Conservation (phyloP, 2,888 invertebrate species). For the Rhagophthalmus giganteus region DNA sequence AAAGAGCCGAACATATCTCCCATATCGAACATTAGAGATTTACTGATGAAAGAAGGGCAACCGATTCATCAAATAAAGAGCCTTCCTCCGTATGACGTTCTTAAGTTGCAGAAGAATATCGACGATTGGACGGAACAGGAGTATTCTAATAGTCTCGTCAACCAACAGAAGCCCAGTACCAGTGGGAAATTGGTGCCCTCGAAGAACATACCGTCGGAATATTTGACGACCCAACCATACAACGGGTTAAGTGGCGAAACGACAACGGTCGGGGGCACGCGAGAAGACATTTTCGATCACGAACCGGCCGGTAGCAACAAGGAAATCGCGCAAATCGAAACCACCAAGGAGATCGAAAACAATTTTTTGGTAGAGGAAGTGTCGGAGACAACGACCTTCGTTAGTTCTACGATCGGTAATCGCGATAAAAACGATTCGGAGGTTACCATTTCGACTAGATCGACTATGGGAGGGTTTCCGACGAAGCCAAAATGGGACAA, state of each 20-base stretch:
- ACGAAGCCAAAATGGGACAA: conserved; percentile 65
- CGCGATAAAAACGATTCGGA: neutral
- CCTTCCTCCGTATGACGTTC: conserved; percentile 70
- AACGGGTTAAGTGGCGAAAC: conserved; percentile 21
- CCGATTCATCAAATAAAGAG: conserved; percentile 49
- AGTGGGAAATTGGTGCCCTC: conserved; percentile 61
- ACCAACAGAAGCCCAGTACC: conserved; percentile 56
- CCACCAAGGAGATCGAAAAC: conserved; percentile 41
- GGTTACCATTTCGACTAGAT: conserved; percentile 31
- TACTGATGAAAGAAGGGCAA: conserved; percentile 47
- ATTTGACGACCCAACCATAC: conserved; percentile 65
- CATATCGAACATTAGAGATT: conserved; percentile 59
- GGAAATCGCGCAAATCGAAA: conserved; percentile 39
- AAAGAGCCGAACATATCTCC: conserved; percentile 42
- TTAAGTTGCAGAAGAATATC: conserved; percentile 77
- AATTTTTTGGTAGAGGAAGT: no score
- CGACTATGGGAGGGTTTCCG: conserved; percentile 39
- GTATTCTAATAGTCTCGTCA: conserved; percentile 61
- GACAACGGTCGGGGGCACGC: conserved; percentile 28
- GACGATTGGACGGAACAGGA: conserved; percentile 84
- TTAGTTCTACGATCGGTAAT: conserved; percentile 19
- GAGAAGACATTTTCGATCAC: conserved; percentile 35
- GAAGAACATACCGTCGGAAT: conserved; percentile 78
- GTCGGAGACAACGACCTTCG: no score
- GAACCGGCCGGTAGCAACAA: conserved; percentile 44